Evolutionary conservation across 2,888 invertebrate species (phyloP).

Genomic region (Dorcus hopei): DNA sequence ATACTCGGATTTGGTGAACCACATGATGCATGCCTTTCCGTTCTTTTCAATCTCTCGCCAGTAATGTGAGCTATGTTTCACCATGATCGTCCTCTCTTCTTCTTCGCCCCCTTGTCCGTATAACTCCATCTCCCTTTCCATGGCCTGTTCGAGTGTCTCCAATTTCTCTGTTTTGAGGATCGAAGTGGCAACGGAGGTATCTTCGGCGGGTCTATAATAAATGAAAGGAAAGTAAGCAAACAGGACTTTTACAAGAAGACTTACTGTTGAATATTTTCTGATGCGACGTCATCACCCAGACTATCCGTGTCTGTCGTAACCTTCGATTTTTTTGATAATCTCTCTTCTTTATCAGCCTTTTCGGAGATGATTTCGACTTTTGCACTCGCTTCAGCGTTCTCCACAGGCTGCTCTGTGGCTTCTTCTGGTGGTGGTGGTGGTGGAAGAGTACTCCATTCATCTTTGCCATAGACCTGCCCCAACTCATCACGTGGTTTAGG

Average conservation of each 20-base stretch:
- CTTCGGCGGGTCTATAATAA: no score
- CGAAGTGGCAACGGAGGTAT: not conserved
- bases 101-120: slow-evolving; percentile 11
- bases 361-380: not conserved
- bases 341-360: not conserved
- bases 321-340: not conserved
- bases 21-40: slow-evolving; percentile 40
- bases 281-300: not conserved
- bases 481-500: slow-evolving; percentile 40
- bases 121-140: not conserved
- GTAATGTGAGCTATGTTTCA: slow-evolving; percentile 27
- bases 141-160: not conserved
- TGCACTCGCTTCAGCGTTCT: not conserved
- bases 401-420: not conserved
- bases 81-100: not conserved
- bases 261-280: not conserved
- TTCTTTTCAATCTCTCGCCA: slow-evolving; percentile 37
- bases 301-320: not conserved
- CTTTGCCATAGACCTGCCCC: slow-evolving; percentile 42
- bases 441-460: slow-evolving; percentile 37
- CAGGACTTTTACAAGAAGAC: no score
- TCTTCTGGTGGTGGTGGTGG: not conserved
- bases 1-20: slow-evolving; percentile 39
- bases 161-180: not conserved
- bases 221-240: no score